These are phyloP conservation scores for Caenorhabditis wallacei DNA, from an alignment of 2,888 invertebrate genomes.

Conservation along the genomic window DNA sequence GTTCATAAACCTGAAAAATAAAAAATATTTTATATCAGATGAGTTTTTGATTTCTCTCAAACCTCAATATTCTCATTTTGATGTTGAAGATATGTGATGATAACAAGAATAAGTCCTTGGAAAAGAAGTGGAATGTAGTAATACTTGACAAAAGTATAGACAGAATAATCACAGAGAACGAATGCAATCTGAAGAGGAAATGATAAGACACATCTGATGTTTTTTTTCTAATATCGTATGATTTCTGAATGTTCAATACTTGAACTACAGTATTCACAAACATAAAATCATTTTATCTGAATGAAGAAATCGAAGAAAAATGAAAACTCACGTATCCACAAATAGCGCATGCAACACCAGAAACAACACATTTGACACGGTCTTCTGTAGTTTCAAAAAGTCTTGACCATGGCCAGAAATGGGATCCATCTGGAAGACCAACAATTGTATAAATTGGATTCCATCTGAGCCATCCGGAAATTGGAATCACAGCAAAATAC, in stretches of 20 bases:
- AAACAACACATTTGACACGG: constrained; percentile 78
- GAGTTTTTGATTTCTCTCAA: neutral
- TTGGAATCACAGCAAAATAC: constrained; percentile 77
- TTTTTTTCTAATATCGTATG: neutral
- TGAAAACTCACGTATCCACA: constrained; percentile 73
- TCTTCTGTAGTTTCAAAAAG: constrained; percentile 80
- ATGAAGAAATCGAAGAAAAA: neutral
- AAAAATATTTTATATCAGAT: neutral
- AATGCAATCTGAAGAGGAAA: constrained; percentile 65
- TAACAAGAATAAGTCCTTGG: constrained; percentile 78
- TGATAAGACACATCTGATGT: constrained; percentile 5
- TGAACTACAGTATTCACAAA: neutral
- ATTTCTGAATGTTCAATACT: neutral
- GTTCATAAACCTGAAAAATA: constrained; percentile 72
- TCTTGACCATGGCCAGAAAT: constrained; percentile 81
- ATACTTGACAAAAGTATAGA: constrained; percentile 76
- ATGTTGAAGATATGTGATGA: constrained; percentile 80
- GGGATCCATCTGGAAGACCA: constrained; percentile 82
- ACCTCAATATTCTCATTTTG: constrained; percentile 78
- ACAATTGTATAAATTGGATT: constrained; percentile 81
- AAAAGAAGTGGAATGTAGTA: constrained; percentile 79
- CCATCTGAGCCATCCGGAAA: constrained; percentile 82
- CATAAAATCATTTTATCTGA: neutral
- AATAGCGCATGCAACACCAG: constrained; percentile 72
- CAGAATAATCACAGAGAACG: constrained; percentile 67